Evolutionary conservation across 2,888 invertebrate species (phyloP).

Genomic region (Leptogaster cylindrica): DNA sequence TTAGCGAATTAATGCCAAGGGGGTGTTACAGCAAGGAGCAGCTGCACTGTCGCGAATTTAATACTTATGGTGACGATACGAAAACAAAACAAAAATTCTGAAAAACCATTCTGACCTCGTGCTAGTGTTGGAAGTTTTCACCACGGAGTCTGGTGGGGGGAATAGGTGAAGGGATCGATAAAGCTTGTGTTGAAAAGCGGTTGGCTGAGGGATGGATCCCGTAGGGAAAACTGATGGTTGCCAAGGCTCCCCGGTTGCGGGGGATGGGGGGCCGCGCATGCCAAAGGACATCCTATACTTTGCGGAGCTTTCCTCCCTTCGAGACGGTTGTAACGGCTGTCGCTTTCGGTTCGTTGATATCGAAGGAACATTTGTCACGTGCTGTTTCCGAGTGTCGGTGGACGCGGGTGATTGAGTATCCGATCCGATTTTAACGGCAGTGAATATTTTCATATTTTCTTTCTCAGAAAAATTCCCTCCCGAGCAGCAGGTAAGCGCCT

Average conservation of each 20-base stretch:
- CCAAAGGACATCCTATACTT: neutral
- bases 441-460: constrained; percentile 9
- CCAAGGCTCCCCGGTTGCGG: neutral
- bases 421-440: constrained; percentile 12
- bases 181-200: constrained; percentile 13
- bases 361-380: constrained; percentile 33
- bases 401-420: constrained; percentile 18
- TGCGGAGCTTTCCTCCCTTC: constrained; percentile 9
- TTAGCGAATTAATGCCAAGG: neutral
- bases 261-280: constrained; percentile 7
- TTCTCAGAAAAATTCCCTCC: neutral
- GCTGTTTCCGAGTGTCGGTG: constrained; percentile 24
- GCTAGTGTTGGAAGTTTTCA: constrained; percentile 22
- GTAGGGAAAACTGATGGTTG: constrained; percentile 5
- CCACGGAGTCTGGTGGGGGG: neutral
- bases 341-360: constrained; percentile 33
- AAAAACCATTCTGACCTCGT: constrained; percentile 21
- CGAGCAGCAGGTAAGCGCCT: neutral
- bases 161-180: constrained; percentile 18
- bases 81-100: constrained; percentile 29
- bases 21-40: neutral
- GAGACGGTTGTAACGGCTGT: constrained; percentile 26
- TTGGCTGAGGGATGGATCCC: neutral
- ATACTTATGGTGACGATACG: neutral
- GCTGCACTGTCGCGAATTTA: constrained; percentile 14